Percentiles rank a stretch among this genome's conserved stretches.
Conservation (phyloP, 1,140 invertebrate species). For the Sitodiplosis mosellana region DNA sequence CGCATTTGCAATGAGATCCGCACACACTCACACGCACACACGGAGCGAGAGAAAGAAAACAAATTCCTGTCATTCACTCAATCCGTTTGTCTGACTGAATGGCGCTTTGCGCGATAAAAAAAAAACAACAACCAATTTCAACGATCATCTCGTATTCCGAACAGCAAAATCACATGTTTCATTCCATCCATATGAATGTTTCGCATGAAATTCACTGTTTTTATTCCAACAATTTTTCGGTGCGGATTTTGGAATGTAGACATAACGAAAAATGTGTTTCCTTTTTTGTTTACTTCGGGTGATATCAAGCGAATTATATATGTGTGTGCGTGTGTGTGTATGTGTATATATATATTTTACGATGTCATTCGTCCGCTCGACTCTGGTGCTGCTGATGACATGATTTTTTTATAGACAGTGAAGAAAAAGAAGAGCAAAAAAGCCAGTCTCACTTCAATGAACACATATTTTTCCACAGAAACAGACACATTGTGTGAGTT, state of each 20-base stretch:
- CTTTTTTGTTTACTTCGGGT: slow-evolving; percentile 7
- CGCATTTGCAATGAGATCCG: too few species aligned
- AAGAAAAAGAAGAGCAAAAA: too few species aligned
- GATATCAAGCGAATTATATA: slow-evolving; percentile 5
- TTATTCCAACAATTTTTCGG: slow-evolving; percentile 12
- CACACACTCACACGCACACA: too few species aligned
- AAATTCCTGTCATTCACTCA: too few species aligned
- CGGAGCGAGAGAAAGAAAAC: too few species aligned
- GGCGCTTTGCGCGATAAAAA: background rate
- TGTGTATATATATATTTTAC: slow-evolving; percentile 1
- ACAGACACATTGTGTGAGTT: too few species aligned
- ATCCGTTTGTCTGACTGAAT: background rate
- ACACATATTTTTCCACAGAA: too few species aligned
- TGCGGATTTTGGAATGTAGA: background rate
- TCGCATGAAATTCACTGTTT: slow-evolving; percentile 3
- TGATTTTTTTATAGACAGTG: background rate
- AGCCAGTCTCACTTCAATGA: too few species aligned
- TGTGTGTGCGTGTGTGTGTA: too few species aligned
- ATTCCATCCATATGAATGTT: background rate
- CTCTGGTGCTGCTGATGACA: background rate
- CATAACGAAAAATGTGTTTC: background rate
- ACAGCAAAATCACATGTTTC: background rate
- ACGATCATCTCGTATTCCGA: background rate
- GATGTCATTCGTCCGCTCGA: background rate
- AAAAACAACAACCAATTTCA: background rate